phyloP scores from a whole-genome alignment of 2,888 invertebrate species.

The Leptinotarsa juncta region DNA sequence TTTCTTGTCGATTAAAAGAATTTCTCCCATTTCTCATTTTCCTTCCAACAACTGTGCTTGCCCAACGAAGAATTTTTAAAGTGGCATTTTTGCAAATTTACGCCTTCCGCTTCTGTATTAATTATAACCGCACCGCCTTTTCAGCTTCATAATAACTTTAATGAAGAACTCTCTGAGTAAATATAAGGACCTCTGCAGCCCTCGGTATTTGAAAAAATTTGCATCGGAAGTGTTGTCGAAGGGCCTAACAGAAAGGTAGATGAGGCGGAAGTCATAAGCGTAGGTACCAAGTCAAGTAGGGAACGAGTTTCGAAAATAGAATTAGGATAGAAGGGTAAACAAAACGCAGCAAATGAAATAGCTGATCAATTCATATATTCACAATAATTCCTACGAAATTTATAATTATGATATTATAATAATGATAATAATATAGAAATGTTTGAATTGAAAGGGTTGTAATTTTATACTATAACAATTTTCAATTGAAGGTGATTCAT shows the following conservation, averaged over 20 bases:
- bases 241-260: conserved; percentile 35
- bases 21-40: not conserved
- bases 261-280: conserved; percentile 16
- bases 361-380: too few species aligned
- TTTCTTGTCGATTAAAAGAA: not conserved
- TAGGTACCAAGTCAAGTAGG: not conserved
- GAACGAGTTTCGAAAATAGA: not conserved
- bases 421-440: too few species aligned
- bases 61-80: conserved; percentile 32
- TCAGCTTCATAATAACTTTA: conserved; percentile 54
- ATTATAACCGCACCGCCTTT: conserved; percentile 51
- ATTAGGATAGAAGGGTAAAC: too few species aligned
- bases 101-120: conserved; percentile 41
- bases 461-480: too few species aligned
- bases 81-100: conserved; percentile 40
- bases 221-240: conserved; percentile 50
- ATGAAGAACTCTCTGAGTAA: conserved; percentile 54
- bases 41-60: conserved; percentile 27
- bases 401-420: too few species aligned
- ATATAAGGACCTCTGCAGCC: conserved; percentile 42
- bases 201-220: conserved; percentile 50
- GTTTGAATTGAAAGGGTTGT: too few species aligned
- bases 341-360: too few species aligned
- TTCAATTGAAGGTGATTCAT: too few species aligned
- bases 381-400: rapidly evolving